Evolutionary conservation across 2,113 vertebrate species (phyloP).

Genomic region (Ramphastos sulfuratus): DNA sequence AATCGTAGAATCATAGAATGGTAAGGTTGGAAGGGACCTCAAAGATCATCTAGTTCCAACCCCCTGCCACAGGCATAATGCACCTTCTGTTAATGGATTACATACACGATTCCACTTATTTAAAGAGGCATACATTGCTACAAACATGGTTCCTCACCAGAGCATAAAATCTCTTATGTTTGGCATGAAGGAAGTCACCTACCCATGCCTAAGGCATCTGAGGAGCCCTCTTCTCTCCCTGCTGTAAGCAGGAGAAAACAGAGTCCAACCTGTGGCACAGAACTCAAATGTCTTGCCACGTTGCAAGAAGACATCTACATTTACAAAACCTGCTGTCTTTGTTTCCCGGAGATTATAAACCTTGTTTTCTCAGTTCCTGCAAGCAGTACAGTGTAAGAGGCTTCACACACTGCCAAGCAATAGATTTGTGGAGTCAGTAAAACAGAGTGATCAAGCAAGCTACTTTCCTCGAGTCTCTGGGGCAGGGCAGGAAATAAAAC

Average conservation of each 20-base stretch:
- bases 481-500: not conserved
- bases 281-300: not conserved
- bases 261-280: not conserved
- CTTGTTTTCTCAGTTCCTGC: slow-evolving; percentile 28
- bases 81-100: not conserved
- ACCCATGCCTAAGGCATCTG: not conserved
- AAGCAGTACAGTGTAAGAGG: slow-evolving; percentile 5
- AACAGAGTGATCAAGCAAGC: slow-evolving; percentile 36
- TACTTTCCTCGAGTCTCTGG: slow-evolving; percentile 16
- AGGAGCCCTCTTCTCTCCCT: not conserved
- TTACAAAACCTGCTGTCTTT: not conserved
- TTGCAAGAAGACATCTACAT: not conserved
- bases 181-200: not conserved
- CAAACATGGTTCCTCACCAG: not conserved
- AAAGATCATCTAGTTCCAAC: too few species aligned
- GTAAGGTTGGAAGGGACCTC: too few species aligned
- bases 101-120: not conserved
- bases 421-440: slow-evolving; percentile 52
- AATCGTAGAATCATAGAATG: too few species aligned
- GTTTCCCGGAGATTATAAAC: slow-evolving; percentile 32
- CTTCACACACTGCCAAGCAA: slow-evolving; percentile 29
- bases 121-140: not conserved
- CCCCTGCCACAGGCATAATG: too few species aligned
- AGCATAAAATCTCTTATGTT: not conserved
- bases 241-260: not conserved